Evolutionary conservation across 2,113 vertebrate species (phyloP).

Genomic region (Myotis brandtii): DNA sequence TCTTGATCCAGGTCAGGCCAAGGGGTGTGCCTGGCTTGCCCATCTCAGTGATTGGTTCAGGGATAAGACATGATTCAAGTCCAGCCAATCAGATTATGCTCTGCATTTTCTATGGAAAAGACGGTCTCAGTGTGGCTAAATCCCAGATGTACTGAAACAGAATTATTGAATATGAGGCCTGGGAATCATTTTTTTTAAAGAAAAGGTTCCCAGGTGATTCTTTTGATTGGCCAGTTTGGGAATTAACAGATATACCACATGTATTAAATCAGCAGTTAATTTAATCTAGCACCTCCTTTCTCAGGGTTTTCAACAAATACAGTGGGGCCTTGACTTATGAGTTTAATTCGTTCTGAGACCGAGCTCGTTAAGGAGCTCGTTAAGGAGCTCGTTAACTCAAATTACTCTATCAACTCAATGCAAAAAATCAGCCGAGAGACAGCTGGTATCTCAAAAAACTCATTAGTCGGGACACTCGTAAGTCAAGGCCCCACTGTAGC

Average conservation of each 20-base stretch:
- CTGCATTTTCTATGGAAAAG: background rate
- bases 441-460: too few species aligned
- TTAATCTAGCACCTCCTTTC: background rate
- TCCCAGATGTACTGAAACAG: background rate
- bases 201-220: background rate
- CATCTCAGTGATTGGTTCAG: background rate
- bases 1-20: background rate
- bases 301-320: background rate
- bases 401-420: too few species aligned
- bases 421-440: too few species aligned
- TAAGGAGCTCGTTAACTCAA: too few species aligned
- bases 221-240: background rate
- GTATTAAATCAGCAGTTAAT: background rate
- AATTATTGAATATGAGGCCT: background rate
- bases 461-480: too few species aligned
- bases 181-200: background rate
- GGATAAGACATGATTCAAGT: background rate
- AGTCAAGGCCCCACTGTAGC: background rate
- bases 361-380: too few species aligned
- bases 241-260: background rate
- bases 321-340: too few species aligned
- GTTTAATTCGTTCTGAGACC: too few species aligned
- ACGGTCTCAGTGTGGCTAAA: background rate
- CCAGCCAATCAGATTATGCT: slow-evolving; percentile 9
- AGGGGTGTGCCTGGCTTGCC: background rate